Evolutionary conservation across 2,797 vertebrate species (phyloP), one percentile per base, ranked within the genome.

Genomic region (Erethizon dorsatum): DNA sequence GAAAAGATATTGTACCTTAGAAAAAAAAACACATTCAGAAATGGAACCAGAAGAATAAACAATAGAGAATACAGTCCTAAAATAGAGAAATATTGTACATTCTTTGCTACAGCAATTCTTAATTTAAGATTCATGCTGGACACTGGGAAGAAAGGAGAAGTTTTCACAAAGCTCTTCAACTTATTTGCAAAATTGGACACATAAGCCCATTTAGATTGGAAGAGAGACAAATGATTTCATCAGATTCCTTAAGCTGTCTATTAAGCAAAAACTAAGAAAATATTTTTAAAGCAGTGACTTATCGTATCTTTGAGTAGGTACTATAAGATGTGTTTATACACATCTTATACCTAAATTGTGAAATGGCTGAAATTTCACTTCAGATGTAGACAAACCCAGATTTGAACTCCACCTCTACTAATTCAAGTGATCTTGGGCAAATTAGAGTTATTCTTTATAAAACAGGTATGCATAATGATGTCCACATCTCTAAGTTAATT

Each of bases 1-100:
- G 17, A 88, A 1, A 20, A n/a, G 47, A 69, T 78, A 31, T 18
- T 59, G 20, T 52, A 31, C 2, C 33, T 91, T 50, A 85, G 73
- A 77, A 88, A 80, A 67, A 91, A 6, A n/a, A 88, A 47, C 65
- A 77, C 7, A 63, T 79, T 85, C 33, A 96, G 79, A 79, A 92
- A 9, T 63, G 11, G 0, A 90, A 71, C 41, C 20, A 75, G 24
- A 85, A n/a, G 37, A 78, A 56, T 11, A 80, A 61, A 24, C 41
- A 80, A 17, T 50, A 26, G 88, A 73, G 12, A 52, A 77, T 85
- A 61, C 4, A 50, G 3, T 71, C 3, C 47, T 83, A 63, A 75
- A 78, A n/a, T 41, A 83, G 73, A 94, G 45, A 89, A 73, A 61
- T 11, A 20, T 17, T 65, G 54, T 54, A 41, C 15, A 69, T 54